These are phyloP conservation scores for Dascillus cervinus DNA, from an alignment of 2,888 invertebrate genomes.

Conservation along the genomic window DNA sequence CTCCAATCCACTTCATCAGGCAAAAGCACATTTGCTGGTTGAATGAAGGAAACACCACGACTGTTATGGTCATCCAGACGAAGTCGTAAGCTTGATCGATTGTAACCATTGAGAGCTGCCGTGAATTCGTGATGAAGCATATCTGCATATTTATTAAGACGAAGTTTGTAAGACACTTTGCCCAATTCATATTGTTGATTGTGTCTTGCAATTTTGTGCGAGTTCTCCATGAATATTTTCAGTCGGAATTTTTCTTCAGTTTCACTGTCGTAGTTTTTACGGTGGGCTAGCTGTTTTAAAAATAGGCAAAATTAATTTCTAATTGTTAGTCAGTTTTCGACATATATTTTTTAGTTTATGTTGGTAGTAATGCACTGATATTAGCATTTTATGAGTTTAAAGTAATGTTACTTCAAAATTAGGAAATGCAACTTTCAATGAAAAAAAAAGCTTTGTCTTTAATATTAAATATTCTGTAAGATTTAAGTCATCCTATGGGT, in stretches of 20 bases:
- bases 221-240: constrained; percentile 87
- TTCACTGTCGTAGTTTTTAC: constrained; percentile 53
- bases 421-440: no score
- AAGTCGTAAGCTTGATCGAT: constrained; percentile 37
- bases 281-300: no score
- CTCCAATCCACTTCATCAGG: constrained; percentile 82
- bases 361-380: no score
- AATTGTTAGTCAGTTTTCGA: no score
- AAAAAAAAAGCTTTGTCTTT: no score
- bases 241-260: constrained; percentile 76
- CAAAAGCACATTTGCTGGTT: constrained; percentile 59
- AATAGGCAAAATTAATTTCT: no score
- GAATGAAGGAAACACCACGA: constrained; percentile 52
- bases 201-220: constrained; percentile 74
- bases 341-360: no score
- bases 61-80: constrained; percentile 9
- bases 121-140: constrained; percentile 80
- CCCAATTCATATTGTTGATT: constrained; percentile 67
- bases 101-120: constrained; percentile 59
- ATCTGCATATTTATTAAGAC: constrained; percentile 78
- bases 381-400: no score
- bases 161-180: constrained; percentile 57
- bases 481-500: no score
- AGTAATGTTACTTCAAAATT: no score
- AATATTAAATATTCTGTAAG: no score